Conservation (phyloP, 1,140 invertebrate species). For the Halesus radiatus region DNA sequence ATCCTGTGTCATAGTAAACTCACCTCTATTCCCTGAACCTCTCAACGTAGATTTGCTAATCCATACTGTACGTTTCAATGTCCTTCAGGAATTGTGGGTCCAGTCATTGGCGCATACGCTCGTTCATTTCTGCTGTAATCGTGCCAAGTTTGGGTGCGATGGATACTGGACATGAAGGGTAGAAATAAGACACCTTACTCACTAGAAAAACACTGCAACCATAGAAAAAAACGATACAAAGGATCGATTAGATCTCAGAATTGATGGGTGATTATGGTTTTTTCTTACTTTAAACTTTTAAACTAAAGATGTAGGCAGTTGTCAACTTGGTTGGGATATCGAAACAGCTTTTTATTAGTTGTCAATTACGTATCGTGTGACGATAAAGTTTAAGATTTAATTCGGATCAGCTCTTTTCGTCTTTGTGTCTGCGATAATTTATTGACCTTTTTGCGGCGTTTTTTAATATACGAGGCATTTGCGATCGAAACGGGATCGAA, state of each 20-base stretch:
- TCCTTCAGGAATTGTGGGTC: not conserved
- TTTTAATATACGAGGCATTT: not conserved
- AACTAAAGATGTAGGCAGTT: constrained; percentile 30
- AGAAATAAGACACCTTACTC: not conserved
- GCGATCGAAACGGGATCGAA: not conserved
- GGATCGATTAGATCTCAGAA: too few species aligned
- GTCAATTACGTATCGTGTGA: constrained; percentile 25
- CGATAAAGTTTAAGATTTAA: constrained; percentile 41
- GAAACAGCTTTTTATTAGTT: constrained; percentile 9
- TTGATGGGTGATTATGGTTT: too few species aligned
- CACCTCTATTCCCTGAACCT: not conserved
- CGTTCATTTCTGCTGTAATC: constrained; percentile 54
- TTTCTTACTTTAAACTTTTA: not conserved
- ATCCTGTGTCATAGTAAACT: not conserved
- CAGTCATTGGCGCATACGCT: constrained; percentile 12
- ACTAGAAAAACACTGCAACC: too few species aligned
- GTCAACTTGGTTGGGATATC: constrained; percentile 4
- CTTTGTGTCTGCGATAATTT: constrained; percentile 32
- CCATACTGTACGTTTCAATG: not conserved
- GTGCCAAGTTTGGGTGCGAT: constrained; percentile 53
- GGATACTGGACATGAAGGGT: constrained; percentile 44
- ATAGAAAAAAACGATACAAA: too few species aligned
- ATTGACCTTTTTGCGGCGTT: constrained; percentile 5
- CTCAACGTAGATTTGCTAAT: not conserved
- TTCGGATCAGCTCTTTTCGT: constrained; percentile 16